Evolutionary conservation across 2,888 invertebrate species (phyloP).

Genomic region (Drosophila fungiperda): DNA sequence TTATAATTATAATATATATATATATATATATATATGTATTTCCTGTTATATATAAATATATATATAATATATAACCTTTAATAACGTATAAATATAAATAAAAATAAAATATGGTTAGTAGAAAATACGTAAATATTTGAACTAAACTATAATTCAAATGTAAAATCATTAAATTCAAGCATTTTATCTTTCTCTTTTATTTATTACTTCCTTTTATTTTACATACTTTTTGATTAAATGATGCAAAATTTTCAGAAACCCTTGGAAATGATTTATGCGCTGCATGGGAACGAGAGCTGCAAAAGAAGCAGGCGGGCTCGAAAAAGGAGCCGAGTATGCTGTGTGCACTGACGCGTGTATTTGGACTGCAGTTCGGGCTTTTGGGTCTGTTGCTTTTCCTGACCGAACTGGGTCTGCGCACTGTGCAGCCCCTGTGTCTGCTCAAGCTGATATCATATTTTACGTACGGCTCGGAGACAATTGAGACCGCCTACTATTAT

Average conservation of each 20-base stretch:
- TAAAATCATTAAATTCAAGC: too few species aligned
- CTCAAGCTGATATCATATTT: constrained; percentile 88
- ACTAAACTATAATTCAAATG: too few species aligned
- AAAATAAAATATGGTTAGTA: too few species aligned
- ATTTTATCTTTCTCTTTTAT: neutral
- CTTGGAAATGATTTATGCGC: constrained; percentile 87
- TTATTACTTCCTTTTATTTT: too few species aligned
- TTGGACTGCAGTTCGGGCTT: constrained; percentile 87
- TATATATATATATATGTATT: too few species aligned
- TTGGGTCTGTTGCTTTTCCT: constrained; percentile 87
- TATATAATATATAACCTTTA: too few species aligned
- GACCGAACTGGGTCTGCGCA: constrained; percentile 88
- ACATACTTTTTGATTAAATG: neutral
- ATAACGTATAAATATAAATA: too few species aligned
- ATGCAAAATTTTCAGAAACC: constrained; percentile 64
- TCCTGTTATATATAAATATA: too few species aligned
- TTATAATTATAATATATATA: neutral
- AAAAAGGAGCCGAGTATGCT: constrained; percentile 85
- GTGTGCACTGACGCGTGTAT: constrained; percentile 86
- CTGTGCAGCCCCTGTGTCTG: constrained; percentile 88
- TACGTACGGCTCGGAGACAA: constrained; percentile 66
- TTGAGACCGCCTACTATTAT: constrained; percentile 89
- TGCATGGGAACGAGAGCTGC: constrained; percentile 87
- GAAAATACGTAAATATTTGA: too few species aligned
- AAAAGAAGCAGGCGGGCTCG: constrained; percentile 74